Conservation (phyloP, 2,113 vertebrate species). For the Chionis minor region DNA sequence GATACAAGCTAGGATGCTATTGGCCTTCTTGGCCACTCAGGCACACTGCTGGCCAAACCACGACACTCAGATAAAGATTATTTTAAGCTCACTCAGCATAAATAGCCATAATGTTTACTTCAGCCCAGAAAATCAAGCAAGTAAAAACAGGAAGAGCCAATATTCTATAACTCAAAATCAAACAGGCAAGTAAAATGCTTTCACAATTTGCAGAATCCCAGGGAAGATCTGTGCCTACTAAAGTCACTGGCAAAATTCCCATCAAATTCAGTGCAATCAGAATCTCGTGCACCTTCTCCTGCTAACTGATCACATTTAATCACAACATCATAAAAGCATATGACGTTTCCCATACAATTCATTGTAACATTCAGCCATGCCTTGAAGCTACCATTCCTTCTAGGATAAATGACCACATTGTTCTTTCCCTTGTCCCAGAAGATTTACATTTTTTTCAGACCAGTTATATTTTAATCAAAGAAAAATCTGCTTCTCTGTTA, state of each 20-base stretch:
- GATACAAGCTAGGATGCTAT: background rate
- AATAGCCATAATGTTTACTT: background rate
- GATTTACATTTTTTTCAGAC: background rate
- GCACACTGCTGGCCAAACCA: too few species aligned
- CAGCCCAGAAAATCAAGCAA: background rate
- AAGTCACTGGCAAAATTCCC: background rate
- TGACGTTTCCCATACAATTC: background rate
- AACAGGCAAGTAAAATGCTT: background rate
- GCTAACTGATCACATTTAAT: background rate
- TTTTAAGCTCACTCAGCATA: constrained; percentile 6
- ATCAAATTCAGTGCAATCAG: background rate
- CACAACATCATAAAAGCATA: background rate
- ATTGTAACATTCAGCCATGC: background rate
- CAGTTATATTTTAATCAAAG: background rate
- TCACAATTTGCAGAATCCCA: background rate
- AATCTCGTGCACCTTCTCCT: background rate
- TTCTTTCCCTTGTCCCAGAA: background rate
- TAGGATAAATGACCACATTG: background rate
- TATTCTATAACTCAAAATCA: background rate
- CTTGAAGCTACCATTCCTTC: background rate
- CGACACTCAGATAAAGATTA: too few species aligned
- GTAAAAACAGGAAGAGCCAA: background rate
- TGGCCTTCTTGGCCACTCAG: background rate
- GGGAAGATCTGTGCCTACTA: background rate
- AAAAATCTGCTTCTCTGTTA: background rate